These are phyloP conservation scores for Brienomyrus longianalis DNA, from an alignment of 2,113 vertebrate genomes.

Conservation along the genomic window DNA sequence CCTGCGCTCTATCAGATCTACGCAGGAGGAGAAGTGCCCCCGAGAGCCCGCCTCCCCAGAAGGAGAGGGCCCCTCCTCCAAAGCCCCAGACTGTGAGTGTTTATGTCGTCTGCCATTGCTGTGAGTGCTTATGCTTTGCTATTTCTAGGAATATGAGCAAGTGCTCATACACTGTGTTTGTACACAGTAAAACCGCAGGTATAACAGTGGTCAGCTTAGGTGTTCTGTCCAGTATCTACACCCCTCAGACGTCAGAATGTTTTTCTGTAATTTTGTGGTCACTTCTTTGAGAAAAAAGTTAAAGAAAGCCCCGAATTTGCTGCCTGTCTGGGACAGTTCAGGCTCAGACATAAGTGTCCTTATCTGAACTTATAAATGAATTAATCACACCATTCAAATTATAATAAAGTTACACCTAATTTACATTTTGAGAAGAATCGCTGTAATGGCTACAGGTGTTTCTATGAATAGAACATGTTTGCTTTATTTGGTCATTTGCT, in stretches of 20 bases:
- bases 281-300: not conserved
- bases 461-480: not conserved
- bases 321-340: not conserved
- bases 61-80: slow-evolving; percentile 9
- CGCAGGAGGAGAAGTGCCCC: slow-evolving; percentile 24
- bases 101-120: not conserved
- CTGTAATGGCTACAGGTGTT: not conserved
- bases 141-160: not conserved
- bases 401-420: not conserved
- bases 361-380: not conserved
- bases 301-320: not conserved
- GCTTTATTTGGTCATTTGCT: not conserved
- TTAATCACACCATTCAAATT: not conserved
- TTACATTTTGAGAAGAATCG: not conserved
- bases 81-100: slow-evolving; percentile 47
- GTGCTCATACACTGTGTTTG: not conserved
- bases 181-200: not conserved
- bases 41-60: slow-evolving; percentile 19
- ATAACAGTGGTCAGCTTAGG: not conserved
- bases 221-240: not conserved
- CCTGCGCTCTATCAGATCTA: slow-evolving; percentile 63
- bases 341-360: not conserved
- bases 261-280: not conserved
- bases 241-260: not conserved
- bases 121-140: not conserved